A percentile compares a stretch with the other conserved stretches of the same genome.
These are phyloP conservation scores for Muricea muricata DNA, from an alignment of 92 coral and sea anemone genomes.

Conservation along the genomic window DNA sequence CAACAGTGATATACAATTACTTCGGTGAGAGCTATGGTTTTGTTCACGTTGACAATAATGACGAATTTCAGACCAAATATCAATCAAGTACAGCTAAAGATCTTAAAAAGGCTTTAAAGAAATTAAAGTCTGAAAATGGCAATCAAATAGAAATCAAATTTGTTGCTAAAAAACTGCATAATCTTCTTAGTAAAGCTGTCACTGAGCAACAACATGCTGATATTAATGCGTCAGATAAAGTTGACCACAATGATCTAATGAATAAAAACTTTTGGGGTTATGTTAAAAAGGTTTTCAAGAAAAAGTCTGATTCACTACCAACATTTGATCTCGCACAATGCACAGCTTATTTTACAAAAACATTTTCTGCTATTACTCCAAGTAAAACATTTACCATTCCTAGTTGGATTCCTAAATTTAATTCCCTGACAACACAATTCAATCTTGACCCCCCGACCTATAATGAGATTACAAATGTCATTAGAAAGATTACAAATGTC, in stretches of 20 bases:
- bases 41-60: not conserved
- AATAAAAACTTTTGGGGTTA: conserved; percentile 37
- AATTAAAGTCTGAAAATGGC: conserved; percentile 9
- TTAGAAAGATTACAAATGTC: no score
- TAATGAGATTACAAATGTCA: conserved; percentile 28
- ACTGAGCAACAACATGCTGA: not conserved
- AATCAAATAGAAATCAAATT: conserved; percentile 12
- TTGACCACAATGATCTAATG: conserved; percentile 17
- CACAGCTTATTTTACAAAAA: not conserved
- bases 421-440: conserved; percentile 19
- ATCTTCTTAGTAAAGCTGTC: not conserved
- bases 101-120: conserved; percentile 4
- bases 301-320: not conserved
- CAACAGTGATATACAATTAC: conserved; percentile 23
- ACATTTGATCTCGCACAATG: conserved; percentile 6
- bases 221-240: not conserved
- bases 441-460: conserved; percentile 34
- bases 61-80: not conserved
- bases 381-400: conserved; percentile 14
- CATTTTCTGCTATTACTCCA: conserved; percentile 1
- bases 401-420: conserved; percentile 37
- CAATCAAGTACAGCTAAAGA: conserved; percentile 1
- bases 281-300: conserved; percentile 9
- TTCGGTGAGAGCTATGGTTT: conserved; percentile 14
- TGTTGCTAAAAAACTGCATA: conserved; percentile 27